These are phyloP conservation scores for Oryzias dopingdopingensis DNA, from an alignment of 2,797 vertebrate genomes.

Conservation along the genomic window DNA sequence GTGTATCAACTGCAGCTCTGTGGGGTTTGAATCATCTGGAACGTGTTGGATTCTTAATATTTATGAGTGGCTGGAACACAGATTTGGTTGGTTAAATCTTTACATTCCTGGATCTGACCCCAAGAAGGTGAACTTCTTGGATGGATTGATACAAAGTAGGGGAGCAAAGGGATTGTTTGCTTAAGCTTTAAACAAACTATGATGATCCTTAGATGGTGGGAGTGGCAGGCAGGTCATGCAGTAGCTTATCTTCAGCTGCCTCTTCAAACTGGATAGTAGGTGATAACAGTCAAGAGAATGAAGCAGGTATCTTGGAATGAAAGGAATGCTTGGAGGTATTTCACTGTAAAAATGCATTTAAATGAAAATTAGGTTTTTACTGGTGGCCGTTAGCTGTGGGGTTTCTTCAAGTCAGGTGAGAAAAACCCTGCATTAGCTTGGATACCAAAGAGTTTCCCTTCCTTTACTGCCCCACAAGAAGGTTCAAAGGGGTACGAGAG, in stretches of 20 bases:
- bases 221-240: conserved; percentile 24
- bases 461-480: too few relatives aligned
- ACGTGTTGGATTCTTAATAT: conserved; percentile 22
- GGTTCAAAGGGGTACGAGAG: not conserved
- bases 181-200: conserved; percentile 19
- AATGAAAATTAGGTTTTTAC: not conserved
- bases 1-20: conserved; percentile 63
- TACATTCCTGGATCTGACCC: conserved; percentile 22
- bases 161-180: conserved; percentile 5
- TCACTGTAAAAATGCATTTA: conserved; percentile 2
- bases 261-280: conserved; percentile 20
- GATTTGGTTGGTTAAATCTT: conserved; percentile 1
- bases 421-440: not conserved
- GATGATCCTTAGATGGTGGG: conserved; percentile 31
- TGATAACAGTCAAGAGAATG: conserved; percentile 26
- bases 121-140: conserved; percentile 19
- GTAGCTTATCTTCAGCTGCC: conserved; percentile 41
- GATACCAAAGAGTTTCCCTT: too few relatives aligned
- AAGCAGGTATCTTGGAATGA: conserved; percentile 17
- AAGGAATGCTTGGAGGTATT: conserved; percentile 12
- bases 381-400: not conserved
- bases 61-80: conserved; percentile 1
- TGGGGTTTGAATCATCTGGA: conserved; percentile 56
- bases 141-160: conserved; percentile 6
- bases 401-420: not conserved